Percentiles rank a stretch among this genome's conserved stretches.
Conservation (phyloP, 1,140 invertebrate species). For the Theocolax elegans region DNA sequence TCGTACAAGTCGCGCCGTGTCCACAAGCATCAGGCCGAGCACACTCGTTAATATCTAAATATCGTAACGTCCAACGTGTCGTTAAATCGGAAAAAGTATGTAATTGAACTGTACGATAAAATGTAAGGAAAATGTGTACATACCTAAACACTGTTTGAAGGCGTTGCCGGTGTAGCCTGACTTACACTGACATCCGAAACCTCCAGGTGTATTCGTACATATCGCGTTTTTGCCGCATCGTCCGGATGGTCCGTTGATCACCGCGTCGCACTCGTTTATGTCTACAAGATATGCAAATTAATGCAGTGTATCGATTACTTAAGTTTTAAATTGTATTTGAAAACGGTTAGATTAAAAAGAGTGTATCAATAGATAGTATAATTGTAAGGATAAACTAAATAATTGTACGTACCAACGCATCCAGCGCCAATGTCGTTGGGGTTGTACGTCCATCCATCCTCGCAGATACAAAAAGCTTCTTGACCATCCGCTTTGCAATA, state of each 20-base stretch:
- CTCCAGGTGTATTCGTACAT: conserved; percentile 86
- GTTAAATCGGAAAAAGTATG: too few species aligned
- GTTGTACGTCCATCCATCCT: conserved; percentile 93
- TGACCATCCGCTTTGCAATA: conserved; percentile 88
- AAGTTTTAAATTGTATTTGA: conserved; percentile 38
- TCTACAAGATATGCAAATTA: conserved; percentile 68
- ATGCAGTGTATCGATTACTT: conserved; percentile 13
- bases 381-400: neutral
- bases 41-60: conserved; percentile 85
- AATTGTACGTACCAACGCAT: conserved; percentile 75
- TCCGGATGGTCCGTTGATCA: conserved; percentile 78
- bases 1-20: conserved; percentile 81
- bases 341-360: neutral
- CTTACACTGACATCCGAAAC: conserved; percentile 82
- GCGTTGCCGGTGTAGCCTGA: conserved; percentile 84
- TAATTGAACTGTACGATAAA: too few species aligned
- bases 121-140: conserved; percentile 19
- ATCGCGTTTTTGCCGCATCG: conserved; percentile 85
- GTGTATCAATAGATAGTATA: conserved; percentile 13
- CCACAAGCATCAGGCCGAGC: conserved; percentile 76
- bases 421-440: conserved; percentile 88
- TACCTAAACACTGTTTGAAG: conserved; percentile 78
- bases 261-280: conserved; percentile 90
- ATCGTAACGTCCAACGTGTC: conserved; percentile 35
- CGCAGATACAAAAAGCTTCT: conserved; percentile 92